Base-by-base conservation (phyloP, 2,797 vertebrate genomes). In the Lagodon rhomboides region DNA sequence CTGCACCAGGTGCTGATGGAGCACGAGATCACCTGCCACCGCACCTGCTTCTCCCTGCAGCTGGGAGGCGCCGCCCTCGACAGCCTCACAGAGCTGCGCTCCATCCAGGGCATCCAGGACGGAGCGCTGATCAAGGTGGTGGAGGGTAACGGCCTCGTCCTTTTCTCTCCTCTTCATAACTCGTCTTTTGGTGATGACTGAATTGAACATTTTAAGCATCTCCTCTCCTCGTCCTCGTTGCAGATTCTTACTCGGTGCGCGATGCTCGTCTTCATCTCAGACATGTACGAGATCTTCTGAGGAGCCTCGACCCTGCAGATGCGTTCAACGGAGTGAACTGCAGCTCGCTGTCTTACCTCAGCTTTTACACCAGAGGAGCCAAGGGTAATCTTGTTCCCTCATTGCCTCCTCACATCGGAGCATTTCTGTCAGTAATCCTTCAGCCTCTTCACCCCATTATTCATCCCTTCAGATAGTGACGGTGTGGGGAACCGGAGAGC, bases 1-100 rank as follows among this genome's bases (percentile, higher is more conserved):
- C 97, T 99, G 80, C 97, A 98, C 86, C 98, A 99, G 66, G 96
- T 98, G 71, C 85, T 99, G 79, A 99, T 99, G 97, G 97, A 99
- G 85, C 96, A 97, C 0, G 96, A 99, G 84, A 94, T 97, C 72
- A 98, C 97, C 2, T 98, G 98, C 89, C 97, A 97, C 56, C 95
- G 96, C 69, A 98, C 98, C 1, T 98, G 97, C 87, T 99, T 99
- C 94, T 98, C 97, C 1, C 92, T 99, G 64, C 97, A 98, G 85
- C 91, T 98, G 80, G 96, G 97, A 0, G 96, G 96, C 77, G 93
- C 94, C 0, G 88, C 94, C 41, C 94, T 99, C 0, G 97, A 99
- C 85, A 95, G 95, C 91, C 97, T 97, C 56, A 92, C 96, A 2
- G 96, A 97, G 89, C 94, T 99, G 17, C 92, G 94, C 77, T 96